phyloP scores from a whole-genome alignment of 2,797 vertebrate genomes.

The Selene dorsalis region DNA sequence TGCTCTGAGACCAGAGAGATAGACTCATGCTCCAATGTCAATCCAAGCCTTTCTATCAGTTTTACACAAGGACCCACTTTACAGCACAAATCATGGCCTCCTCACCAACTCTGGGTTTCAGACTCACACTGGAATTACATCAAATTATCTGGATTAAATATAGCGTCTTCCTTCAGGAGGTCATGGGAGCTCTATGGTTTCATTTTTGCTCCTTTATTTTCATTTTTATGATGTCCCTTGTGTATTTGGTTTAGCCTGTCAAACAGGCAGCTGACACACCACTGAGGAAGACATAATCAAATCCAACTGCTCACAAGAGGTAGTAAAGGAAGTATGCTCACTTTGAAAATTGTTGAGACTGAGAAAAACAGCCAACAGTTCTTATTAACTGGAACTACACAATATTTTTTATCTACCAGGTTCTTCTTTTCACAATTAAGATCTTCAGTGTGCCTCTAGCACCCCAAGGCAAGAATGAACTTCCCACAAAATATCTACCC shows the following conservation, averaged over 20 bases:
- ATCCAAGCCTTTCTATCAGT: neutral
- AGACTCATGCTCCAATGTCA: neutral
- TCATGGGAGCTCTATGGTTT: neutral
- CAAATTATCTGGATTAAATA: neutral
- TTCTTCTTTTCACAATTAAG: too few relatives aligned
- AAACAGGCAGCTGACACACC: neutral
- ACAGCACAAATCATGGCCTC: neutral
- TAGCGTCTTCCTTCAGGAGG: neutral
- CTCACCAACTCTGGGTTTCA: neutral
- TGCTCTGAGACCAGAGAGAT: neutral
- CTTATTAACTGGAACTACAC: too few relatives aligned
- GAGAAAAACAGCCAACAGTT: too few relatives aligned
- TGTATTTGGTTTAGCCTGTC: neutral
- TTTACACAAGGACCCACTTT: neutral
- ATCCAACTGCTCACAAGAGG: neutral
- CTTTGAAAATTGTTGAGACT: neutral
- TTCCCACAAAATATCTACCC: too few relatives aligned
- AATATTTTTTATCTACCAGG: too few relatives aligned
- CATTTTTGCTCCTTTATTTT: neutral
- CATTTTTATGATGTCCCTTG: rapidly evolving
- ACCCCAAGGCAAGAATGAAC: too few relatives aligned
- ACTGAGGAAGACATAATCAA: neutral
- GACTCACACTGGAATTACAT: neutral
- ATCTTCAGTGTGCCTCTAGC: too few relatives aligned
- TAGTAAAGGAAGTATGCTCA: neutral